Percentiles rank a stretch among this genome's conserved stretches.
phyloP scores from a whole-genome alignment of 2,113 vertebrate species.

The Strix uralensis region DNA sequence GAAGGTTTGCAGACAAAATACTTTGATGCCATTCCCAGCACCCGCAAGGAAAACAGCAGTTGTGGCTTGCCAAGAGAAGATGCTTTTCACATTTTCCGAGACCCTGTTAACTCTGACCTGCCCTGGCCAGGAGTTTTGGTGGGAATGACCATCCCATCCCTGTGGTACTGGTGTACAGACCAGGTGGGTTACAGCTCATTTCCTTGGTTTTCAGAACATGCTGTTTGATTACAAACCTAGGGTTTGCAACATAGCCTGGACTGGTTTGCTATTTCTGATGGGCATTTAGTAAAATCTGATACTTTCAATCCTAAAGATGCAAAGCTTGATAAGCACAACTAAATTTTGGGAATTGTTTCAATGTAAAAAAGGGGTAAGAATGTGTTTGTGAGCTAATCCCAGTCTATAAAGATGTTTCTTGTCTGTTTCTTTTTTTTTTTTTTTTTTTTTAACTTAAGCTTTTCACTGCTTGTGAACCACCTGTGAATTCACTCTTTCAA shows the following conservation, averaged over 20 bases:
- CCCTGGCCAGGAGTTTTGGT: conserved; percentile 93
- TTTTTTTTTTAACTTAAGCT: background rate
- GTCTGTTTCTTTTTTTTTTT: background rate
- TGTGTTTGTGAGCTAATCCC: background rate
- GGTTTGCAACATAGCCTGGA: background rate
- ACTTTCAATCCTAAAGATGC: background rate
- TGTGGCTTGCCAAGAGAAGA: conserved; percentile 90
- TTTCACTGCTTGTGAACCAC: background rate
- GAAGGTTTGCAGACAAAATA: conserved; percentile 84
- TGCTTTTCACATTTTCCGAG: conserved; percentile 91
- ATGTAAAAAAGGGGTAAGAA: background rate
- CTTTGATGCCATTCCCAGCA: conserved; percentile 79
- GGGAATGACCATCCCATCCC: conserved; percentile 92
- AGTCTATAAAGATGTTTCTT: background rate
- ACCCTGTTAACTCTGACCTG: conserved; percentile 89
- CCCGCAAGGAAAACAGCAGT: conserved; percentile 81
- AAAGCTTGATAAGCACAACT: background rate
- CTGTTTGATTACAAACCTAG: background rate
- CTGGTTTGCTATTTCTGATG: background rate
- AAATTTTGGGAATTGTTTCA: background rate
- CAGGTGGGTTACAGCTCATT: conserved; percentile 76
- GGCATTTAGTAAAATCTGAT: background rate
- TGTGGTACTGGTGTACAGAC: conserved; percentile 99
- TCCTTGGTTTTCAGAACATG: background rate
- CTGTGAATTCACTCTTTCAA: background rate